Evolutionary conservation across 2,888 invertebrate species (phyloP).

Genomic region (Yponomeuta sedellus): DNA sequence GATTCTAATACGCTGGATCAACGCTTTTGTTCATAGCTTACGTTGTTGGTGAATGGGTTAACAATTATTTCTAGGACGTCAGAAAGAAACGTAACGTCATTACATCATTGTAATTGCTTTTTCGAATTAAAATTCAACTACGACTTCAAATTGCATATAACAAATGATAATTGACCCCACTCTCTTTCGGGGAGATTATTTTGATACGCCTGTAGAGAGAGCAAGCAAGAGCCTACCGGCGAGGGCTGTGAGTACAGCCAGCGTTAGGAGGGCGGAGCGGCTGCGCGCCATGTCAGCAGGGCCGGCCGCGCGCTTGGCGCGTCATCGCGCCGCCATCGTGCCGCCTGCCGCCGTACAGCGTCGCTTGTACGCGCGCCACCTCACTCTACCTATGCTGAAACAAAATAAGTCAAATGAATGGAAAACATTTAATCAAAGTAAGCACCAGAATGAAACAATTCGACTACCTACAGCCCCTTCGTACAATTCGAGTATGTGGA

Average conservation of each 20-base stretch:
- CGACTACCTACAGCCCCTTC: background rate
- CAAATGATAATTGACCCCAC: too few species aligned
- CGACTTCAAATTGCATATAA: too few species aligned
- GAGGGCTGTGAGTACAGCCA: constrained; percentile 70
- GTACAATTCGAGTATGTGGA: too few species aligned
- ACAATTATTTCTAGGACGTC: too few species aligned
- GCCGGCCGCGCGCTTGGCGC: constrained; percentile 56
- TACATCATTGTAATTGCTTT: too few species aligned
- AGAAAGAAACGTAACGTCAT: too few species aligned
- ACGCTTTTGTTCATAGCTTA: too few species aligned
- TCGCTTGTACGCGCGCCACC: constrained; percentile 24
- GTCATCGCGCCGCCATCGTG: constrained; percentile 62
- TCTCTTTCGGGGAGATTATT: too few species aligned
- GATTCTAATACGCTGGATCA: too few species aligned
- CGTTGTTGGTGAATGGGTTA: too few species aligned
- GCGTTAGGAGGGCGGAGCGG: constrained; percentile 69
- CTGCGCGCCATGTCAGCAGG: constrained; percentile 74
- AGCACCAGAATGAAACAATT: background rate
- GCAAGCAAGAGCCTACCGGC: constrained; percentile 41
- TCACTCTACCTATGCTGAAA: background rate
- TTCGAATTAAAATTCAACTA: too few species aligned
- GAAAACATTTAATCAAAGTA: background rate
- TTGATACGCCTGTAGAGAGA: background rate
- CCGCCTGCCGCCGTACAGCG: constrained; percentile 24
- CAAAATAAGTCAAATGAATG: background rate